These are phyloP conservation scores for Natator depressus DNA, from an alignment of 2,113 vertebrate genomes.

Conservation along the genomic window DNA sequence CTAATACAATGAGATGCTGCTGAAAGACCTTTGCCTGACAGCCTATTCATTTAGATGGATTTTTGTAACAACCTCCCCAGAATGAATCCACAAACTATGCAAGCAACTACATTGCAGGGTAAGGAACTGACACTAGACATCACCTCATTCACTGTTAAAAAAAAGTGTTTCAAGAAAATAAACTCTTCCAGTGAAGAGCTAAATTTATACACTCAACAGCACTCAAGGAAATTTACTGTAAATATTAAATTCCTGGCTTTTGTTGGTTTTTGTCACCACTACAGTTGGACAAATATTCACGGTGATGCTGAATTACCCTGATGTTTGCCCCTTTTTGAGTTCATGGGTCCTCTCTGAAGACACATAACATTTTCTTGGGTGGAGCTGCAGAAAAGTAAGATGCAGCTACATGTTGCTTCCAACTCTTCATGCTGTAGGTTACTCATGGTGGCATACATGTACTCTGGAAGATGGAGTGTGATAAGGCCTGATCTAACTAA, in stretches of 20 bases:
- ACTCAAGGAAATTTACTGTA: not conserved
- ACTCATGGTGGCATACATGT: not conserved
- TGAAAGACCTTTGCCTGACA: not conserved
- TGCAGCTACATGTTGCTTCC: not conserved
- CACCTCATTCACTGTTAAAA: not conserved
- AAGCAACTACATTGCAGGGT: not conserved
- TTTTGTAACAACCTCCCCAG: not conserved
- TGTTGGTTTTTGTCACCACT: accelerated
- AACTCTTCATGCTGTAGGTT: not conserved
- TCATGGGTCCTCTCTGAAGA: not conserved
- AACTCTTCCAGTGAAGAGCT: constrained; percentile 37
- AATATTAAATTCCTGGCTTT: not conserved
- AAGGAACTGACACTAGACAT: constrained; percentile 44
- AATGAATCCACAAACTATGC: not conserved
- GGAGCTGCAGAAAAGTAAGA: not conserved
- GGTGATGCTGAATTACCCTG: not conserved
- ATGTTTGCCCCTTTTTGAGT: accelerated
- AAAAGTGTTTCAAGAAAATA: constrained; percentile 7
- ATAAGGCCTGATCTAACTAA: not conserved
- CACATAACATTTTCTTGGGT: not conserved
- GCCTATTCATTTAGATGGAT: not conserved
- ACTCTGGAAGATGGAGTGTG: not conserved
- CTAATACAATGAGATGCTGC: not conserved
- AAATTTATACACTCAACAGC: not conserved
- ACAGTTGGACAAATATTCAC: not conserved